Evolutionary conservation across 2,888 invertebrate genomes (phyloP).

Genomic region (Pardosa pseudoannulata): DNA sequence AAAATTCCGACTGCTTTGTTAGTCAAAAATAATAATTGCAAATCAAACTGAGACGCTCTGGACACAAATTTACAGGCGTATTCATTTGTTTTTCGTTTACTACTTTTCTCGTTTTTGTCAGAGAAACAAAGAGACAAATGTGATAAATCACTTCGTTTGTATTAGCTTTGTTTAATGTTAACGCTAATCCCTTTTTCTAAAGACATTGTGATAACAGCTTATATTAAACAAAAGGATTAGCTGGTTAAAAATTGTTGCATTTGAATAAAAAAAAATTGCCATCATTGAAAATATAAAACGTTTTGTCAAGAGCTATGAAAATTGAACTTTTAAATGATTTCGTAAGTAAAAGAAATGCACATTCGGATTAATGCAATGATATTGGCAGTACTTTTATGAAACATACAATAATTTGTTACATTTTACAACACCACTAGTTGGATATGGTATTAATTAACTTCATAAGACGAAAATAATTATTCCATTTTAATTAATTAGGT

Average conservation of each 20-base stretch:
- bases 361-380: no score
- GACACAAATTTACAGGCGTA: slow-evolving; percentile 23
- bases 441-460: no score
- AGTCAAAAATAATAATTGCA: slow-evolving; percentile 30
- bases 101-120: slow-evolving; percentile 30
- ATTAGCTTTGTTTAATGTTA: slow-evolving; percentile 8
- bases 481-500: no score
- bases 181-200: slow-evolving; percentile 19
- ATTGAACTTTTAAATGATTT: no score
- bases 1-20: slow-evolving; percentile 30
- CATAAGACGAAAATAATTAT: no score
- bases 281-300: neutral
- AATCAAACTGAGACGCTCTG: slow-evolving; percentile 28
- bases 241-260: neutral
- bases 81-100: neutral
- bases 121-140: slow-evolving; percentile 23
- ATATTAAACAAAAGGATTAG: neutral
- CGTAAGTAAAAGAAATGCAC: no score
- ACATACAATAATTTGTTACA: no score
- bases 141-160: slow-evolving; percentile 23
- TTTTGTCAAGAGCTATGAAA: no score
- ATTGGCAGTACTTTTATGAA: no score
- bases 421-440: no score
- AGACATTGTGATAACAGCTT: slow-evolving; percentile 1
- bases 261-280: neutral